phyloP scores from a whole-genome alignment of 2,797 vertebrate genomes.

The Syncerus caffer region DNA sequence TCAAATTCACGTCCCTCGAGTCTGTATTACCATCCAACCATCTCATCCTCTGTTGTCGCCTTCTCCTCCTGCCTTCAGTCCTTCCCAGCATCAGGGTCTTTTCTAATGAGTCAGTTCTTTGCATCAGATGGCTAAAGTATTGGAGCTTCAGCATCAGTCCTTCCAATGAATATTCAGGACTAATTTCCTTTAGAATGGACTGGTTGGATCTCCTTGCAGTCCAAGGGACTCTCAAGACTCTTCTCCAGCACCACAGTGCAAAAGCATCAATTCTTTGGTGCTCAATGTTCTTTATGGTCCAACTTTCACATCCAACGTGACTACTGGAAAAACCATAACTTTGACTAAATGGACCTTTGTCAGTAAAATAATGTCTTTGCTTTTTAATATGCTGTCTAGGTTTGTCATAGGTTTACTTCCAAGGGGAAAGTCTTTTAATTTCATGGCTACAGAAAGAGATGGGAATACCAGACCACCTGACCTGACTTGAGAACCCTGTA shows the following conservation, averaged over 20 bases:
- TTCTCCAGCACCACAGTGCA: background rate
- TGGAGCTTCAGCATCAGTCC: background rate
- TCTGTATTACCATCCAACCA: background rate
- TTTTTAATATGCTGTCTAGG: background rate
- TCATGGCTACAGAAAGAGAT: background rate
- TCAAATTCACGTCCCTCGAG: fast-evolving
- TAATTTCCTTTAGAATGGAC: background rate
- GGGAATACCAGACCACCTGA: too few relatives aligned
- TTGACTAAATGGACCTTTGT: background rate
- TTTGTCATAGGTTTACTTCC: background rate
- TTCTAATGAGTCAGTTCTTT: background rate
- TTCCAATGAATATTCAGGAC: background rate
- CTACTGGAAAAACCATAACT: background rate
- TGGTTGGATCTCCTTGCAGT: background rate
- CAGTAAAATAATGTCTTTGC: background rate
- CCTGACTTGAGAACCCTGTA: too few relatives aligned
- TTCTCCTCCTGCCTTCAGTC: background rate
- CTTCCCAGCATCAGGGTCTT: background rate
- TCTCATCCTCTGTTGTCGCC: background rate
- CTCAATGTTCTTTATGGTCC: background rate
- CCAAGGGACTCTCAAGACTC: background rate
- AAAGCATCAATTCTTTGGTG: background rate
- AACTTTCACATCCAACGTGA: background rate
- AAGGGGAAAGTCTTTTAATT: background rate
- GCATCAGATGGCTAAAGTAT: background rate